Base-by-base conservation (phyloP, 2,888 invertebrate species). In the Cerastis leucographa region DNA sequence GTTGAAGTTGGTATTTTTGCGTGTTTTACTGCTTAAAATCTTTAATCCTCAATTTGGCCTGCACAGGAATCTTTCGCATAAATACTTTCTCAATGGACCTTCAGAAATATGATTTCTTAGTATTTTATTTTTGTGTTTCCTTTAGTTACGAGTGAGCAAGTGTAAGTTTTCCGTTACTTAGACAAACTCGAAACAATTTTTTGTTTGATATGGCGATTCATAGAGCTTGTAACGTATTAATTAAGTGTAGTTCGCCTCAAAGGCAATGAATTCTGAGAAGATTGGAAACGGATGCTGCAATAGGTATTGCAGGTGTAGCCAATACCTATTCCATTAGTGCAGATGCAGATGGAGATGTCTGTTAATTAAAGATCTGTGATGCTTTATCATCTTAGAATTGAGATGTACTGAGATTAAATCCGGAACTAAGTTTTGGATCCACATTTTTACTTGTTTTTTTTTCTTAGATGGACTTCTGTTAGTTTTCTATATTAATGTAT, bases 181-280 rank as follows among this genome's bases (percentile, higher is more conserved):
- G 19, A 19, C 19, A 35, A 61, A 19, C 29, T 35, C n/a, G 3
- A 40, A 14, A 62, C 62, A 64, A 42, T 64, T 42, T 40, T 62
- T n/a, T n/a, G n/a, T n/a, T n/a, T 66, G 61, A n/a, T 40, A 49
- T 29, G 64, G 67, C 42, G 67, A 80, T 76, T 72, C 73, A 74
- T 56, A 46, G 64, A 68, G 44, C 56, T 44, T 73, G 73, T 73
- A 71, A 49, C 73, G 69, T 84, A 84, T 80, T 83, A 83, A 84
- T 76, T 76, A 80, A 76, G 76, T 71, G 73, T 71, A 76, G 76
- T 74, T 68, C 68, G 59, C 71, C 69, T 69, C 84, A 83, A 84
- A 84, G 76, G 74, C 83, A 69, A 62, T 74, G 80, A 73, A 69
- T 74, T 62, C 62, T 17, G 71, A 61, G 72, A 62, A 80, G 76